Evolutionary conservation across 2,888 invertebrate genomes (phyloP), one percentile per base, ranked within the genome.

Genomic region (Oscheius myriophilus): DNA sequence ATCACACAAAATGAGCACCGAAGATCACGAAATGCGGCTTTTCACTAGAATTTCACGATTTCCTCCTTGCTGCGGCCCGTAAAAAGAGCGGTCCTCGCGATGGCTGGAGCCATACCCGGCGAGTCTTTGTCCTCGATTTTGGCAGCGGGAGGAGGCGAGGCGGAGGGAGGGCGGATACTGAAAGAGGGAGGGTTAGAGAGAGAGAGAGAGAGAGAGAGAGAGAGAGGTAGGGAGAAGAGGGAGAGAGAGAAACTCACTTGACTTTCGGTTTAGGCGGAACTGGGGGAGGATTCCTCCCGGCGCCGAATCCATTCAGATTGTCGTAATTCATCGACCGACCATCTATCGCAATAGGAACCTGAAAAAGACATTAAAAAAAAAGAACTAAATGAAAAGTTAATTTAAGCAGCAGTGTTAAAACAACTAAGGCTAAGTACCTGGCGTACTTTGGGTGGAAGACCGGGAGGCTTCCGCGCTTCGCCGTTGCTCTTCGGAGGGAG

Each of bases 251-350:
- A 11, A 51, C 73, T 71, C 55, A 81, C 80, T 75, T 78, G n/a
- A 76, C 76, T 76, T 80, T 81, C 12, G 84, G 84, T 67, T 84
- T 84, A 4, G 84, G 84, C 12, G 84, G 84, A 33, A 84, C 83
- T 11, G 74, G 74, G 9, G 84, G 83, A 12, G 71, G 73, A 43
- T 64, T 62, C 49, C 57, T 16, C 7, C 75, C 76, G 14, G 76
- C 78, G 14, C 78, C 76, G 26, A 75, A 66, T 16, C 78, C 78
- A 51, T 78, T 78, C 61, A 78, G 59, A 70, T 78, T 78, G 61
- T 78, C 78, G 49, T 78, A 78, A 0, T 72, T 76, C n/a, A 72
- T 21, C 54, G 70, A 67, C 18, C 75, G 39, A 12, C 75, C 75
- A 39, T 78, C 75, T 12, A 73, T 64, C 6, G 71, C 66, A 21